These are phyloP conservation scores for Protodeltote pygarga DNA, from an alignment of 2,888 invertebrate species.

Conservation along the genomic window DNA sequence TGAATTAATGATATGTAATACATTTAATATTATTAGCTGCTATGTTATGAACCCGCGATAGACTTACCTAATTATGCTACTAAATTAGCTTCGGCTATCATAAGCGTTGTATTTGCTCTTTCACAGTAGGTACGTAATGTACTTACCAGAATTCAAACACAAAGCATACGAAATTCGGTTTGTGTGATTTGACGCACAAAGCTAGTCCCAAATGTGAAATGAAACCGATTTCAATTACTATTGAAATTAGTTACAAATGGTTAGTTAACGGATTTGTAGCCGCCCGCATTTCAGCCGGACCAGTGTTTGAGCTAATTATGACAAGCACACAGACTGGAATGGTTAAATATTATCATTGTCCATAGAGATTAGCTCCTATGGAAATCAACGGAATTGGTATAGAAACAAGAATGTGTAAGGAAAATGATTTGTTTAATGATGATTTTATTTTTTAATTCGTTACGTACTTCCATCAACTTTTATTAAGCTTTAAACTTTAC, in stretches of 20 bases:
- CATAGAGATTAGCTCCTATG: constrained; percentile 13
- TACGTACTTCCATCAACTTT: neutral
- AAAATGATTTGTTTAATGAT: too few species aligned
- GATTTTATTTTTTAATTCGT: too few species aligned
- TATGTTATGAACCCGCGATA: too few species aligned
- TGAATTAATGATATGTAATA: too few species aligned
- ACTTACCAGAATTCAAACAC: constrained; percentile 26
- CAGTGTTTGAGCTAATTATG: constrained; percentile 44
- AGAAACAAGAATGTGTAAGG: too few species aligned
- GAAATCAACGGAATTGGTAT: neutral
- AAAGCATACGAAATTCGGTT: constrained; percentile 1
- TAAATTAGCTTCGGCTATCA: too few species aligned
- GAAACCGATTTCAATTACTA: constrained; percentile 47
- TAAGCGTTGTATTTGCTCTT: constrained; percentile 29
- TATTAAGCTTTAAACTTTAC: neutral
- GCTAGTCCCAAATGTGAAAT: constrained; percentile 30
- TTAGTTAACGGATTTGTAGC: constrained; percentile 44
- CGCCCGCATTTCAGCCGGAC: constrained; percentile 30
- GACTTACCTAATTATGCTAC: too few species aligned
- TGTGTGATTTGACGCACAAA: constrained; percentile 35
- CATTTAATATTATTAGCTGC: too few species aligned
- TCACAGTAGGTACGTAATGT: constrained; percentile 1
- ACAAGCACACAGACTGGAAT: constrained; percentile 34
- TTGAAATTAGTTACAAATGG: constrained; percentile 37
- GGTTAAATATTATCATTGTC: constrained; percentile 32